These are phyloP conservation scores for Drosophila histrio DNA, from an alignment of 2,888 invertebrate genomes.

Conservation along the genomic window DNA sequence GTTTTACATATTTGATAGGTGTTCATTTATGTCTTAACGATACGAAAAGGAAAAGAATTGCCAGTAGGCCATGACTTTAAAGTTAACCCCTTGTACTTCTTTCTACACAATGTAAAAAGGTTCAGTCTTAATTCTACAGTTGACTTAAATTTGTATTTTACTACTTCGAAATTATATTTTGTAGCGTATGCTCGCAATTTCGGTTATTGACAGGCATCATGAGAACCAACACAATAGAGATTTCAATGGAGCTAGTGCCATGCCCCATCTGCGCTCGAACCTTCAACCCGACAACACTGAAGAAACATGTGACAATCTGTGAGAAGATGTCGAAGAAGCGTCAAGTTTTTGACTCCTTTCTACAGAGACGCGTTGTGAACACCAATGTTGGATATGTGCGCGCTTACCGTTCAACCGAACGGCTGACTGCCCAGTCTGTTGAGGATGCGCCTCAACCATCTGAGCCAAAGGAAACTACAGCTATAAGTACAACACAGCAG, in stretches of 20 bases:
- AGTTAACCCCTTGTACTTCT: no score
- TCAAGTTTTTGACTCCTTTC: neutral
- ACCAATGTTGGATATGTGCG: no score
- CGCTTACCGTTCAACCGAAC: neutral
- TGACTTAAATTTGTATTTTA: neutral
- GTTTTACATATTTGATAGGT: no score
- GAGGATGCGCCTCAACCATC: no score
- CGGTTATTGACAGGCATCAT: neutral
- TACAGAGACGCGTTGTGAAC: neutral
- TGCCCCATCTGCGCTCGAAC: constrained; percentile 5
- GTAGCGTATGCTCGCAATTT: neutral
- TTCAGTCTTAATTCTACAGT: neutral
- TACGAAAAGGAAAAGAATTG: neutral
- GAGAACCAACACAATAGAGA: neutral
- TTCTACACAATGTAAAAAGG: neutral
- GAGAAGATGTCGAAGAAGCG: neutral
- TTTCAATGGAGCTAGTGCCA: neutral
- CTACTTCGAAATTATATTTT: neutral
- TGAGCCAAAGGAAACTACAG: neutral
- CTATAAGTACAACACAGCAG: neutral
- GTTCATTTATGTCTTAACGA: no score
- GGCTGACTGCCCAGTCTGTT: no score
- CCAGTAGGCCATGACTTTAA: neutral
- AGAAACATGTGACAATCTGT: neutral
- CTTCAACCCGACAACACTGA: neutral